phyloP scores from a whole-genome alignment of 2,113 vertebrate genomes.

The Lycocorax pyrrhopterus region DNA sequence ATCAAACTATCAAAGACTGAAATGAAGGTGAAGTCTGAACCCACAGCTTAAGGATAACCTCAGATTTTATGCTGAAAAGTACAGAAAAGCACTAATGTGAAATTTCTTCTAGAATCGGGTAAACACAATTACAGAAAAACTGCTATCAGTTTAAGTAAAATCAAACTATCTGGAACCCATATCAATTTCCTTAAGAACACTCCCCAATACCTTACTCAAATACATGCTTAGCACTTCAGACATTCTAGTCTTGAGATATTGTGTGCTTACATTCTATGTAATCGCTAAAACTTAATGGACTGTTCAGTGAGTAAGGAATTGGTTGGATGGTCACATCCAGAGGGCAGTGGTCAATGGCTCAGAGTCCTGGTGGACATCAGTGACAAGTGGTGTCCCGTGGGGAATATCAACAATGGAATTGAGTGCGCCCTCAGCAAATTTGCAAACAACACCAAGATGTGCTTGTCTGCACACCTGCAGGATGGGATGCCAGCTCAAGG shows the following conservation, averaged over 20 bases:
- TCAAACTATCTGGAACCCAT: background rate
- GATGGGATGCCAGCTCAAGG: background rate
- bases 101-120: background rate
- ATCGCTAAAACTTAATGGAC: background rate
- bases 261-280: background rate
- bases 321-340: background rate
- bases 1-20: background rate
- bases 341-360: background rate
- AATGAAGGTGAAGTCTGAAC: background rate
- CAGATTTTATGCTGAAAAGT: background rate
- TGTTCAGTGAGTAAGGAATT: background rate
- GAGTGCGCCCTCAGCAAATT: background rate
- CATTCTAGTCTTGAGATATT: background rate
- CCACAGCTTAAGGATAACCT: background rate
- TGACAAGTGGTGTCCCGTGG: background rate
- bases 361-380: background rate
- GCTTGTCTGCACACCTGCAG: background rate
- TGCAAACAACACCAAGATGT: background rate
- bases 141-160: background rate
- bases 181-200: background rate
- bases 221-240: background rate
- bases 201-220: background rate
- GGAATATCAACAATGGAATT: rapidly evolving
- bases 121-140: background rate
- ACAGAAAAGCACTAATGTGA: background rate